Base-by-base conservation (phyloP, 2,797 vertebrate species). In the Microctenopoma stevenorrisi region DNA sequence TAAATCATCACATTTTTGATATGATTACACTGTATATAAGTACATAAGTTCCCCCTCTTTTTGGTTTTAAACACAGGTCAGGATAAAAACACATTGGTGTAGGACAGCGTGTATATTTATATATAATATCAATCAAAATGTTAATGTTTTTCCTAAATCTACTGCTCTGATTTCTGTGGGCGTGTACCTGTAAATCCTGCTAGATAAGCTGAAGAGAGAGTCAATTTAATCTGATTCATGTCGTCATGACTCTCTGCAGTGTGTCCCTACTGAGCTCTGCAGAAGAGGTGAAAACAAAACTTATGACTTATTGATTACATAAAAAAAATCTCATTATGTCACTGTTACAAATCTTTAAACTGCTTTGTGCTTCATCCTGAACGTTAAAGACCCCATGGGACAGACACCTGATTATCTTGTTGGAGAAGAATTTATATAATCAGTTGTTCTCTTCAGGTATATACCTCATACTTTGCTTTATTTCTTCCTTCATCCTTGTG, bases 191-290 rank as follows among this genome's bases (percentile, higher is more conserved):
- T 68, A 88, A 84, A 82, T 89, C 81, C 79, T 52, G 44, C 2
- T 69, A 52, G 82, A 86, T 86, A 83, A 86, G 51, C 79, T 76
- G 73, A 59, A 74, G 74, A 70, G 68, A 77, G 60, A 74, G 68
- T 78, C 61, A 50, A 53, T 83, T 84, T 87, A 89, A 88, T 86
- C 82, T 16, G 25, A 68, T 60, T 84, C 64, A 30, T 79, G 74
- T 73, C 79, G 77, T 68, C 69, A 59, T 46, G 56, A 79, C 68
- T 73, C 49, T 64, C 52, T 68, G 40, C 61, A 64, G 61, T 68
- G 61, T 68, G 56, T 56, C 60, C 35, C 47, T 14, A 5, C 57
- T 72, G 72, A 77, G 48, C 49, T 46, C 64, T 46, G 48, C 64
- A 40, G 68, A 18, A 35, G 42, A 82, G 68, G 64, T 72, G 74